phyloP scores from a whole-genome alignment of 2,113 vertebrate species.

The Epinephelus lanceolatus region DNA sequence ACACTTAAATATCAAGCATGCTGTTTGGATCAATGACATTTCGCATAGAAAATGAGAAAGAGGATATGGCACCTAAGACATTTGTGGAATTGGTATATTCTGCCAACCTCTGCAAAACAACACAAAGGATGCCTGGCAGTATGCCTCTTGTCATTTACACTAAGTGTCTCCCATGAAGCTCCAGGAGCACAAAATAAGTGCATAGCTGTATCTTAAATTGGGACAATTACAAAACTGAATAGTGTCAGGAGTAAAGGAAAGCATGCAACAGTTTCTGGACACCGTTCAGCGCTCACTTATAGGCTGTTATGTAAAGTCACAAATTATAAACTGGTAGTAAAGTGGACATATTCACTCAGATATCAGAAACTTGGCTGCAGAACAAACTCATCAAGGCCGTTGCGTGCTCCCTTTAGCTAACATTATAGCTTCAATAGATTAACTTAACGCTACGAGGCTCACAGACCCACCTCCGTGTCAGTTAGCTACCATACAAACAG shows the following conservation, averaged over 20 bases:
- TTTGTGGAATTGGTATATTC: too few relatives aligned
- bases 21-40: not conserved
- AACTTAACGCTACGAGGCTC: constrained; percentile 34
- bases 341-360: not conserved
- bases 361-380: constrained; percentile 3
- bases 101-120: not conserved
- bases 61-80: not conserved
- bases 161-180: not conserved
- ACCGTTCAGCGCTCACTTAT: not conserved
- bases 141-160: not conserved
- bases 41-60: not conserved
- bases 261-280: not conserved
- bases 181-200: not conserved
- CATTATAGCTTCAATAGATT: constrained; percentile 47
- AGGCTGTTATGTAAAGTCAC: not conserved
- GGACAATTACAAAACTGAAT: not conserved
- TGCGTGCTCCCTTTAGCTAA: constrained; percentile 34
- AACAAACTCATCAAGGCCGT: constrained; percentile 44
- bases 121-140: not conserved
- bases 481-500: not conserved
- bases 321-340: not conserved
- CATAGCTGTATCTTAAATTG: not conserved
- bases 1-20: not conserved
- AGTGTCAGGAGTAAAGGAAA: not conserved
- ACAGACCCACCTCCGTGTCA: constrained; percentile 20